Base-by-base conservation (phyloP, 1,140 invertebrate genomes). In the Drosophila littoralis region DNA sequence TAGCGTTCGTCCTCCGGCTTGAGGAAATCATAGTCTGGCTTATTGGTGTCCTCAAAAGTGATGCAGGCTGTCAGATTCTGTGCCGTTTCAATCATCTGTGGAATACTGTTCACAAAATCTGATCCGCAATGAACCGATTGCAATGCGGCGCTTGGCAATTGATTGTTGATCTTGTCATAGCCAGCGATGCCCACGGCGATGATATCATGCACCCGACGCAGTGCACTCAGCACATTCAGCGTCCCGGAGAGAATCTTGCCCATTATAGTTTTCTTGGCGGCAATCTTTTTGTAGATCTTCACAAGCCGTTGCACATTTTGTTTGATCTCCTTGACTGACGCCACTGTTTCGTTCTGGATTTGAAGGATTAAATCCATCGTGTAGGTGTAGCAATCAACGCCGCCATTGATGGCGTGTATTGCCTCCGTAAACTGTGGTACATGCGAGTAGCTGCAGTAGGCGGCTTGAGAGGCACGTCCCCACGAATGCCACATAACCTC, bases 391-490 rank as follows among this genome's bases (percentile, higher is more conserved):
- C 90, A 91, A 22, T 89, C 86, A 4, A 85, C 81, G 36, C 90
- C 90, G 7, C 70, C 81, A 32, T 85, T 82, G 10, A 91, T 64
- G 42, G 81, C 51, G 7, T 90, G 76, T 43, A 91, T 36, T 2
- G 81, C 88, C 35, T 59, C 66, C 12, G 73, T 86, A 28, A 91
- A 69, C 50, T 91, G 81, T 4, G 90, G 90, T 0, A 90, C 77
- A 51, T 80, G 77, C 0, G 90, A 90, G 48, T 91, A 91, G 51
- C 83, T 85, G 58, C 90, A 91, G 28, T 91, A 91, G 55, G 90
- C 90, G 6, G 90, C 86, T 32, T 83, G 78, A 0, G 54, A 32
- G 8, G 50, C 72, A 6, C 77, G 76, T 1, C 78, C 83, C 69
- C 83, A 84, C 15, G 71, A 68, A 2, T 72, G 60, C 74, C 79